Evolutionary conservation across 2,888 invertebrate genomes (phyloP), one percentile per base, ranked within the genome.

Genomic region (Drosophila pegasa): DNA sequence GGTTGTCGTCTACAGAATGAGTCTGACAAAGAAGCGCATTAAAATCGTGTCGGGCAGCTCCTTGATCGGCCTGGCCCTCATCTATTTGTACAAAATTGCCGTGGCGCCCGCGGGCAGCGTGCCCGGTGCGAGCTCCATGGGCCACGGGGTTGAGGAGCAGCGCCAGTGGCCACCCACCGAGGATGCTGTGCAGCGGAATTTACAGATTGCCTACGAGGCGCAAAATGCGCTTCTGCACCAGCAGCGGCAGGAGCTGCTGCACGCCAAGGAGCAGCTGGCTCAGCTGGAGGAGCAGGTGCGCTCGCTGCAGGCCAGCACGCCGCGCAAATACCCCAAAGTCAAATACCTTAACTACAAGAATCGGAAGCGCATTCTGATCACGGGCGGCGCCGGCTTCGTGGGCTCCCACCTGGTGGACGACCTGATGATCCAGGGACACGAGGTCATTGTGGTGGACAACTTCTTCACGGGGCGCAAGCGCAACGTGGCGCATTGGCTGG

Each of bases 401-500:
- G 99, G 99, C 0, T 99, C 99, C 0, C 99, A 99, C 93, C 93
- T 99, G 27, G 98, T 99, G 0, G 99, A 99, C 92, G 94, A 95
- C 76, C 93, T 99, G 56, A 99, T 99, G 99, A 94, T 96, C 77
- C 96, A 96, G 88, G 99, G 99, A 0, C 98, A 99, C 92, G 98
- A 99, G 93, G 95, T 99, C 0, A 98, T 98, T 82, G 98, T 98
- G 0, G 98, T 96, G 2, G 99, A 99, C 92, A 99, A 99, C 92
- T 99, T 99, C 93, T 99, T 98, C 92, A 99, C 99, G 0, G 99
- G 99, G 1, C 94, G 98, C 16, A 98, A 99, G 91, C 94, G 97
- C 38, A 99, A 99, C 92, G 97, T 99, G 0, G 98, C 98, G 90
- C 99, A 99, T 89, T 99, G 99, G 99, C 95, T 99, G 63, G 99